These are phyloP conservation scores for Stegastes partitus DNA, from an alignment of 2,113 vertebrate genomes.

Conservation along the genomic window DNA sequence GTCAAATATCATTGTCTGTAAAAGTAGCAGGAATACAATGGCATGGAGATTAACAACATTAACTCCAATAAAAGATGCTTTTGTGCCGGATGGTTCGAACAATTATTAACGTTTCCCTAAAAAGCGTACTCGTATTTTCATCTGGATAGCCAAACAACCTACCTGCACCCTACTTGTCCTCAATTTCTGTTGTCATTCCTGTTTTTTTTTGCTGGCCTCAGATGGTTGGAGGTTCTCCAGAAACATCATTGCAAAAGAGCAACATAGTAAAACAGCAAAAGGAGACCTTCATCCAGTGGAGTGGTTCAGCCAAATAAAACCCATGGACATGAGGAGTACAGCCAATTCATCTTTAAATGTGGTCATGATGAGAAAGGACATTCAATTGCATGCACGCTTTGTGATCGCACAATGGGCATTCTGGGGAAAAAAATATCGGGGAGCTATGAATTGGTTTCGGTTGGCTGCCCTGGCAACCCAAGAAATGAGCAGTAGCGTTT, in stretches of 20 bases:
- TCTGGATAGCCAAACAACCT: background rate
- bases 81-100: background rate
- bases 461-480: constrained; percentile 56
- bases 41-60: background rate
- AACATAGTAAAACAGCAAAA: constrained; percentile 38
- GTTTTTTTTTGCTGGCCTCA: constrained; percentile 29
- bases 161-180: background rate
- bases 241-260: constrained; percentile 40
- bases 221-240: constrained; percentile 31
- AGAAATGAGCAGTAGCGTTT: constrained; percentile 21
- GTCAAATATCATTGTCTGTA: background rate
- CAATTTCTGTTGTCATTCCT: constrained; percentile 8
- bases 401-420: constrained; percentile 66
- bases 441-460: constrained; percentile 56
- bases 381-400: constrained; percentile 70
- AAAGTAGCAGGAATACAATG: background rate
- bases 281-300: constrained; percentile 36
- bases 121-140: background rate
- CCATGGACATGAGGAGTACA: constrained; percentile 39
- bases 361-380: constrained; percentile 62
- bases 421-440: constrained; percentile 46
- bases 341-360: constrained; percentile 71
- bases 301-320: constrained; percentile 57
- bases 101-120: too few relatives aligned
- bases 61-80: too few relatives aligned